Evolutionary conservation across 2,113 vertebrate species (phyloP), one percentile per base, ranked within the genome.

Genomic region (Nerophis lumbriciformis): DNA sequence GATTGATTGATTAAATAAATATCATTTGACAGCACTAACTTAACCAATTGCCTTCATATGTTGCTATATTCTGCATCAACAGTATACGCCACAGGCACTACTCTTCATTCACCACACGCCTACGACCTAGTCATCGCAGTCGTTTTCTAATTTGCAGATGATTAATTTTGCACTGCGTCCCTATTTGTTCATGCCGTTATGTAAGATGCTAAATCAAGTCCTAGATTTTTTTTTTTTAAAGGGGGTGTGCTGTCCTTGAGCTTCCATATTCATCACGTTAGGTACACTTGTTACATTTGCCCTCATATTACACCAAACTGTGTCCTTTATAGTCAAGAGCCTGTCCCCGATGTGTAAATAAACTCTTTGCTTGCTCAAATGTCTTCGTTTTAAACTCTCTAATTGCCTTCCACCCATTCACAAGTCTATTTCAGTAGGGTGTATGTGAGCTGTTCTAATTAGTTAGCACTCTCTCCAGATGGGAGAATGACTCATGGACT

Each of bases 401-500:
- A 8, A 57, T 47, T 60, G 52, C 54, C 72, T 61, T 28, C 57
- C 44, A 62, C 42, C 70, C 16, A 38, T 61, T 69, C 66, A 48
- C 69, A 47, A 2, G 51, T 83, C 72, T 79, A 83, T 85, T 76
- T 83, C 48, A 45, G 70, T 53, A 68, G 28, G 53, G 12, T 6
- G 79, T 83, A 77, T 84, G 82, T 83, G 84, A 72, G 53, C 35
- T 44, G 64, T 59, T 72, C 69, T 83, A 72, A 83, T 82, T 81
- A 62, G 70, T 80, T 73, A 69, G 56, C 65, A 47, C 76, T 78
- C 63, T 68, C 70, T 66, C 63, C 52, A 8, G 39, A 62, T 73
- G 72, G 62, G 61, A 58, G 56, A 75, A 63, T 85, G 76, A 85
- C 56, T 85, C 79, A 89, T 74, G 59, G 79, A 61, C 70, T 63